A percentile compares a stretch with the other conserved stretches of the same genome.
Evolutionary conservation across 2,113 vertebrate genomes (phyloP).

Genomic region (Rutilus rutilus): DNA sequence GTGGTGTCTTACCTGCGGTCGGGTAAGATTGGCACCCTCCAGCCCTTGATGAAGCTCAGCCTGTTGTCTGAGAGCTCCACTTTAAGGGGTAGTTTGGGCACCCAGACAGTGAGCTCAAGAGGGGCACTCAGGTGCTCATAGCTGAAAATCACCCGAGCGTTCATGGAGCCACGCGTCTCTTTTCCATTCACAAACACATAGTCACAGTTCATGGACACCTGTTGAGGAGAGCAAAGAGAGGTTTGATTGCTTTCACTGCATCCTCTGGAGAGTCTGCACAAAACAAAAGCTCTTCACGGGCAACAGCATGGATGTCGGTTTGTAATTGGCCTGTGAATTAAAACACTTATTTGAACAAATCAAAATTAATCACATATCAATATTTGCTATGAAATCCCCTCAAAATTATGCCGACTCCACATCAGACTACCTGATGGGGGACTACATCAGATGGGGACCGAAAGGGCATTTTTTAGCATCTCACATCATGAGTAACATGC

Average conservation of each 20-base stretch:
- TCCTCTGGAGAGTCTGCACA: not conserved
- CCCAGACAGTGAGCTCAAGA: slow-evolving; percentile 96
- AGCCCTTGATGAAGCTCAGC: slow-evolving; percentile 97
- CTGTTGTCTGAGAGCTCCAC: slow-evolving; percentile 88
- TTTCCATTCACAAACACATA: slow-evolving; percentile 98
- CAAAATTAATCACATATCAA: not conserved
- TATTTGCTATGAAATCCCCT: not conserved
- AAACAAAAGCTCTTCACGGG: not conserved
- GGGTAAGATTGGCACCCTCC: slow-evolving; percentile 94
- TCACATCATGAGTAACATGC: not conserved
- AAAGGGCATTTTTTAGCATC: not conserved
- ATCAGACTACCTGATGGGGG: not conserved
- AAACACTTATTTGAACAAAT: not conserved
- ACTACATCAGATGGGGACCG: not conserved
- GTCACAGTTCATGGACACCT: slow-evolving; percentile 97
- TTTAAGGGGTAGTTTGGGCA: slow-evolving; percentile 92
- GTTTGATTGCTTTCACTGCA: not conserved
- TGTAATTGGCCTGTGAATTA: not conserved
- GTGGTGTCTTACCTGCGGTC: slow-evolving; percentile 83
- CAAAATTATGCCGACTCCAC: not conserved
- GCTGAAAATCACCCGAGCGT: slow-evolving; percentile 91
- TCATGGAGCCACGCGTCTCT: slow-evolving; percentile 94
- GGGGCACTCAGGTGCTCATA: slow-evolving; percentile 91
- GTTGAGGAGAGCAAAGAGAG: slow-evolving; percentile 48
- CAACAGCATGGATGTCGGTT: not conserved